Evolutionary conservation across 2,113 vertebrate species (phyloP).

Genomic region (Eubucco bourcierii): DNA sequence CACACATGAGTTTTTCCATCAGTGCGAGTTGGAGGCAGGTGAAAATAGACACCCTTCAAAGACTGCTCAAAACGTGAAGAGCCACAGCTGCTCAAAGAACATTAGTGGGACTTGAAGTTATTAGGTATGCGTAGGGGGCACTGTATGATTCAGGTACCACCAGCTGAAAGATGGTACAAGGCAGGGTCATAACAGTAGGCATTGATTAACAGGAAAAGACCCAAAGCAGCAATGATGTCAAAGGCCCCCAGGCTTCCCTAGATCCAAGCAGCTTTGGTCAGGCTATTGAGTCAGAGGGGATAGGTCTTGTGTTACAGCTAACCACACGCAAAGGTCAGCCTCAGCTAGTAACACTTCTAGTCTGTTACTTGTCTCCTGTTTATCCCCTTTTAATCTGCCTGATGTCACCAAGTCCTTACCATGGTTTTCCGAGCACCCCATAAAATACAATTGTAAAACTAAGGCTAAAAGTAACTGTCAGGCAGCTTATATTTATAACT

Average conservation of each 20-base stretch:
- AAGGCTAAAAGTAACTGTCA: background rate
- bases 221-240: background rate
- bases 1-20: rapidly evolving
- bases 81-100: background rate
- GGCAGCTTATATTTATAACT: rapidly evolving
- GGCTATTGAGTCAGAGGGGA: background rate
- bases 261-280: background rate
- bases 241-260: background rate
- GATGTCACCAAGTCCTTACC: background rate
- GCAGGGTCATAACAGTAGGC: rapidly evolving
- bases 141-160: rapidly evolving
- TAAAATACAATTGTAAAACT: background rate
- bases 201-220: background rate
- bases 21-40: rapidly evolving
- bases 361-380: background rate
- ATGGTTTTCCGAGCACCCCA: background rate
- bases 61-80: background rate
- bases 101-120: rapidly evolving
- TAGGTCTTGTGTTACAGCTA: background rate
- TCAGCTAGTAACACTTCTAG: background rate
- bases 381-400: background rate
- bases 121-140: no score
- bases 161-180: rapidly evolving
- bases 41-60: rapidly evolving
- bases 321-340: background rate